phyloP scores from a whole-genome alignment of 2,888 invertebrate species.

The Dryococelus australis region DNA sequence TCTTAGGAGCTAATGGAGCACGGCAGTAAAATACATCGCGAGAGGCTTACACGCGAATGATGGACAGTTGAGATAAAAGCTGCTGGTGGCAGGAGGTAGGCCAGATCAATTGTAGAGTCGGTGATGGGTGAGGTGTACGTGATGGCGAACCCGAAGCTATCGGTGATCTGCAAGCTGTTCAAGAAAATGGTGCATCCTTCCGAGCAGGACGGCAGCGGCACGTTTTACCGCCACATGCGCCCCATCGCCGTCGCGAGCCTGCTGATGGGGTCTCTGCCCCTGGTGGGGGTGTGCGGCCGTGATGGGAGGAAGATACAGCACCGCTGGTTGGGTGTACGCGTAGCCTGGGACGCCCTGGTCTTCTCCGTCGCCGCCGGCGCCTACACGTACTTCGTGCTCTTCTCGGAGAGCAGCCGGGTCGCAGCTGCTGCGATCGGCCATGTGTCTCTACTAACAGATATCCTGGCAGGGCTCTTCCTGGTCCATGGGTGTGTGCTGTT shows the following conservation, averaged over 20 bases:
- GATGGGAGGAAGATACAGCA: neutral
- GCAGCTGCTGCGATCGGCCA: neutral
- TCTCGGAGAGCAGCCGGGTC: neutral
- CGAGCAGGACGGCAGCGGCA: neutral
- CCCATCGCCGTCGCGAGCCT: neutral
- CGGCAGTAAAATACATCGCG: neutral
- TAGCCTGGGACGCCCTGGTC: neutral
- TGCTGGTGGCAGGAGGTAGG: neutral
- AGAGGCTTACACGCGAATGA: neutral
- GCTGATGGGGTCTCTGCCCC: neutral
- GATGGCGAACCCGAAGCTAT: neutral
- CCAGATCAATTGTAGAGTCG: neutral
- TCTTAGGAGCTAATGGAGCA: neutral
- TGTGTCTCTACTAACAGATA: neutral
- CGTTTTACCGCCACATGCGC: constrained; percentile 20
- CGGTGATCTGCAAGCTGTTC: neutral
- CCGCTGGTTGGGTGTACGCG: neutral
- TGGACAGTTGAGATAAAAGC: neutral
- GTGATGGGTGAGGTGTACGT: neutral
- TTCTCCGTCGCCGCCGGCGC: neutral
- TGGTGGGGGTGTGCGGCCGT: neutral
- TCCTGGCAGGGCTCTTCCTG: neutral
- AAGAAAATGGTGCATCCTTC: too few species aligned
- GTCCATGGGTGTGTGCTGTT: neutral
- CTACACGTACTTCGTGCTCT: neutral